Percentiles rank a stretch among this genome's conserved stretches.
phyloP scores from a whole-genome alignment of 2,888 invertebrate genomes.

The Mycalesis mineus region DNA sequence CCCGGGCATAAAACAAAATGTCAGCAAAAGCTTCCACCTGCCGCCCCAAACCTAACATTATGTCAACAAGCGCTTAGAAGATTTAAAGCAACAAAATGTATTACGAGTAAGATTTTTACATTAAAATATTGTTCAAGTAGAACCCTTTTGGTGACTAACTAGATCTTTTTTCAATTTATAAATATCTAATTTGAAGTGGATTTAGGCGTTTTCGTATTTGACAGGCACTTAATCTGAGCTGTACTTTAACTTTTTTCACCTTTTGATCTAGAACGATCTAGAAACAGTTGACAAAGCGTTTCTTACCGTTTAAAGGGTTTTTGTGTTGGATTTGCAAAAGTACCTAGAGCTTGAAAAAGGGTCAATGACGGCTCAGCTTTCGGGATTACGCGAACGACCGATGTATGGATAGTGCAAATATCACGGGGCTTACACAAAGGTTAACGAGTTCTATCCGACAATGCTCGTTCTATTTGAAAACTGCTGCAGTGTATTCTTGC shows the following conservation, averaged over 20 bases:
- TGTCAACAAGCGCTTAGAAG: not conserved
- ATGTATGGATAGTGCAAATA: conserved; percentile 9
- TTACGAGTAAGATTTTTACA: not conserved
- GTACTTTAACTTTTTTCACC: not conserved
- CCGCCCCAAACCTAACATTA: not conserved
- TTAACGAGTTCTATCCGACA: conserved; percentile 14
- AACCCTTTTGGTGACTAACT: not conserved
- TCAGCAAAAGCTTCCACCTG: not conserved
- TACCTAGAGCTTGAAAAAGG: conserved; percentile 1
- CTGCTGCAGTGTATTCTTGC: not conserved
- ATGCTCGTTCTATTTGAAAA: not conserved
- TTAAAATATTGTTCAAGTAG: no score
- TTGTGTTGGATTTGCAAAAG: conserved; percentile 8
- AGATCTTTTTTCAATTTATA: no score
- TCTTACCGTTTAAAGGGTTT: conserved; percentile 2
- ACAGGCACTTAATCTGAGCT: not conserved
- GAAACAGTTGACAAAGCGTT: conserved; percentile 3
- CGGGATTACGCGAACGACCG: conserved; percentile 7
- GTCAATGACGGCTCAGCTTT: conserved; percentile 2
- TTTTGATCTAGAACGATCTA: not conserved
- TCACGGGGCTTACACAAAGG: conserved; percentile 12
- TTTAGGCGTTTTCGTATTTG: no score
- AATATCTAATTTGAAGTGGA: no score
- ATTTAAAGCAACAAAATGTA: no score
- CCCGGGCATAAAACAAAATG: not conserved